Percentiles rank a stretch among this genome's conserved stretches.
phyloP scores from a whole-genome alignment of 30 jellyfish, hydroid and myxozoan species.

The Chironex yamaguchii region DNA sequence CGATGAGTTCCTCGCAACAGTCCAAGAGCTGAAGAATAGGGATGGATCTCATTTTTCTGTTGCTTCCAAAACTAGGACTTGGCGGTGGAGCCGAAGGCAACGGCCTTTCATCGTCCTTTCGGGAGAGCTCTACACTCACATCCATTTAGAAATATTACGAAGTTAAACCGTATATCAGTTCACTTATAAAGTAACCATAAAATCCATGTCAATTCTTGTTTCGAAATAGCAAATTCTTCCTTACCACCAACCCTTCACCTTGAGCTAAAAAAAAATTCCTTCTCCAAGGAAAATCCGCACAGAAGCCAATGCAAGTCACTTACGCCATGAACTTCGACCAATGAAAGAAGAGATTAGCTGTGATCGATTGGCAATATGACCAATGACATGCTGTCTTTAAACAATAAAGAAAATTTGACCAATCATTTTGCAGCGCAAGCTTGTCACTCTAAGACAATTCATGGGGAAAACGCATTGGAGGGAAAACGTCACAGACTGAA shows the following conservation, averaged over 20 bases:
- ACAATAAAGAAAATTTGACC: too few relatives aligned
- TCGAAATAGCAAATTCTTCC: too few relatives aligned
- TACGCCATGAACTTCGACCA: neutral
- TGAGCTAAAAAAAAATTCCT: neutral
- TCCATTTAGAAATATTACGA: neutral
- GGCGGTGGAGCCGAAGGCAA: constrained; percentile 91
- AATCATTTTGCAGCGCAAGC: too few relatives aligned
- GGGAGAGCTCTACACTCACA: neutral
- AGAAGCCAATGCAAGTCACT: neutral
- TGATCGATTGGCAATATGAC: neutral
- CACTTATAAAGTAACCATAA: too few relatives aligned
- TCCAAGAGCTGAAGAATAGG: constrained; percentile 60
- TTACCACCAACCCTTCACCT: too few relatives aligned
- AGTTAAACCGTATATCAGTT: too few relatives aligned
- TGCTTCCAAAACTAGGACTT: constrained; percentile 83
- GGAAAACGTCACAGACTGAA: neutral
- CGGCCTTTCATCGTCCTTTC: constrained; percentile 39
- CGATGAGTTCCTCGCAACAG: constrained; percentile 79
- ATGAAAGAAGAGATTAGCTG: too few relatives aligned
- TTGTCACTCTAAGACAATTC: too few relatives aligned
- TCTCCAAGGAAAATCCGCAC: neutral
- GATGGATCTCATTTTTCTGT: constrained; percentile 47
- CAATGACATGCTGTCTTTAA: neutral
- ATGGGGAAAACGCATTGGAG: too few relatives aligned
- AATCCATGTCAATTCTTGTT: too few relatives aligned